Base-by-base conservation (phyloP, 2,888 invertebrate genomes). In the Pachydiplax longipennis region DNA sequence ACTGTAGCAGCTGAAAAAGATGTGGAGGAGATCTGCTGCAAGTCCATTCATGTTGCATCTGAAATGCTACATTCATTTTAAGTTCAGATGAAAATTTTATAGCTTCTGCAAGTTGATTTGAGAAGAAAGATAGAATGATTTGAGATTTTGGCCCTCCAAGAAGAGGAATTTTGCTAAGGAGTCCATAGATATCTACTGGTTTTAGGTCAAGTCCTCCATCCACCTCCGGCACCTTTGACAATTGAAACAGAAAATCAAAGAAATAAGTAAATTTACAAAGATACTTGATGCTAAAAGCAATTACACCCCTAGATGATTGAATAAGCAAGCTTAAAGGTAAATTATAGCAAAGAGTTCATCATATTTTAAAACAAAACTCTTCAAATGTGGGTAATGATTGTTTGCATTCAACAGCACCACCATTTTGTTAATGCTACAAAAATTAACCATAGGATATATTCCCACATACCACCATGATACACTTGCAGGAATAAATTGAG, bases 41-140 rank as follows among this genome's bases (percentile, higher is more conserved):
- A 40, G 35, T 87, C 87, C 87, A 87, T 10, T 61, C 87, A 37
- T n/a, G 22, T n/a, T 87, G 87, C 10, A 12, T 37, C 37, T n/a
- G 15, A n/a, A 87, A 87, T 31, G 87, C 87, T 37, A 65, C 65
- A 22, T 87, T 87, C n/a, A 87, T 61, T 8, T 61, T 65, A n/a
- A 65, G 37, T n/a, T 87, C 37, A 1, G 87, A 65, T 22, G 87
- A 61, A 87, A 87, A 87, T n/a, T 58, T 87, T 12, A 87, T 18
- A 6, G 61, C n/a, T 37, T 87, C 87, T 22, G 87, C 87, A 35
- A 87, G n/a, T 37, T 87, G 61, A 37, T 87, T 61, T 2, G 87
- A 61, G 58, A 87, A 87, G 31, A 87, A 87, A 22, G 15, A 58
- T 22, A 61, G 61, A 61, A 61, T 61, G n/a, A 87, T 35, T 37